Evolutionary conservation across 2,797 vertebrate genomes (phyloP).

Genomic region (Babyrousa celebensis): DNA sequence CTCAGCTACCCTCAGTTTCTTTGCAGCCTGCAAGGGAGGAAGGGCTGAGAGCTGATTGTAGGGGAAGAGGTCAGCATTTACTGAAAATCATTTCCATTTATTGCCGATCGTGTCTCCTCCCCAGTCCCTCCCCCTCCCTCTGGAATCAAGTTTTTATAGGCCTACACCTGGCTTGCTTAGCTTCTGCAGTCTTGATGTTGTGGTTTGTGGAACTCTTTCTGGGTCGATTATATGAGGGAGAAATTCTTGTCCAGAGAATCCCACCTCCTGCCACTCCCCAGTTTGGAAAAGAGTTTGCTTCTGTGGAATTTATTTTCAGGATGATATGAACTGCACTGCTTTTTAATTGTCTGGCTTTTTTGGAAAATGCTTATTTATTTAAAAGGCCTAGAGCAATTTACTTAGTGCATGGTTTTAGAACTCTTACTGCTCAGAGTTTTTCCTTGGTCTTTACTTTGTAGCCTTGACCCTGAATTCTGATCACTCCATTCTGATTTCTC

Average conservation of each 20-base stretch:
- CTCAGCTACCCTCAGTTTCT: neutral
- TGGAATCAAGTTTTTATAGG: neutral
- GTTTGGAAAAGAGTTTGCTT: slow-evolving; percentile 1
- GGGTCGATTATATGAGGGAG: neutral
- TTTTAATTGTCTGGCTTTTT: slow-evolving; percentile 35
- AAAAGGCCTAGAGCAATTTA: slow-evolving; percentile 7
- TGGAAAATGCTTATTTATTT: slow-evolving; percentile 36
- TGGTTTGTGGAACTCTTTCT: slow-evolving; percentile 24
- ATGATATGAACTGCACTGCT: neutral
- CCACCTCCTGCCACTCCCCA: accelerated
- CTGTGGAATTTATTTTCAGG: slow-evolving; percentile 60
- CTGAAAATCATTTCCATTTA: neutral
- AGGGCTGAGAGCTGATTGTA: neutral
- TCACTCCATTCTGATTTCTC: neutral
- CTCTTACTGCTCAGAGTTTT: neutral
- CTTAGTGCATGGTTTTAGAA: neutral
- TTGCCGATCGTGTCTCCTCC: no score
- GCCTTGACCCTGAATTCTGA: slow-evolving; percentile 21
- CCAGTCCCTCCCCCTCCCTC: neutral
- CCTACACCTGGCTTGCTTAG: neutral
- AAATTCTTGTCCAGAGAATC: neutral
- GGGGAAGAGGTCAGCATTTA: neutral
- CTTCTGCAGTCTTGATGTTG: neutral
- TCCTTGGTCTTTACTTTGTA: slow-evolving; percentile 55
- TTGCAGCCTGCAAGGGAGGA: neutral